phyloP scores from a whole-genome alignment of 2,113 vertebrate species.

The Alectura lathami region DNA sequence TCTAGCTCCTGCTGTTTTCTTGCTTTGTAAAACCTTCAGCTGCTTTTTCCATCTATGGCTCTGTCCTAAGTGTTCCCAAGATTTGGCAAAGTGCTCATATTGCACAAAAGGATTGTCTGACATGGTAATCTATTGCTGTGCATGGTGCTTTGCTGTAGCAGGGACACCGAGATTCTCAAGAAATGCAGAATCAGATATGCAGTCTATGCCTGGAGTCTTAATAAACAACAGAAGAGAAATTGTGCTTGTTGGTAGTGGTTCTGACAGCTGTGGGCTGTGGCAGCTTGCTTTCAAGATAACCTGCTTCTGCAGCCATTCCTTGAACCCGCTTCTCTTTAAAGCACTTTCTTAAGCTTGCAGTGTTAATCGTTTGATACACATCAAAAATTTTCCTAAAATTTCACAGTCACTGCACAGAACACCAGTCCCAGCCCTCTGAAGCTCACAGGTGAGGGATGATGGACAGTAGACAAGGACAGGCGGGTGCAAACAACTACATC shows the following conservation, averaged over 20 bases:
- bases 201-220: background rate
- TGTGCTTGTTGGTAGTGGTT: background rate
- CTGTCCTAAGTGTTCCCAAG: slow-evolving; percentile 54
- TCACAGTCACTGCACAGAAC: background rate
- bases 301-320: background rate
- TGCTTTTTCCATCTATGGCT: slow-evolving; percentile 64
- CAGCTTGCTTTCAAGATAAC: background rate
- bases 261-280: background rate
- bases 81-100: slow-evolving; percentile 53
- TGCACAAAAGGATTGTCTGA: slow-evolving; percentile 23
- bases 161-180: background rate
- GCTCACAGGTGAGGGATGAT: background rate
- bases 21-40: slow-evolving; percentile 32
- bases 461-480: background rate
- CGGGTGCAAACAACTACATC: background rate
- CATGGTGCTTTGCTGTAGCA: background rate
- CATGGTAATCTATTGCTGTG: background rate
- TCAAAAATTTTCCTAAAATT: background rate
- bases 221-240: background rate
- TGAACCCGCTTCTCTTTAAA: background rate
- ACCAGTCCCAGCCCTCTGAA: background rate
- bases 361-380: background rate
- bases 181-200: background rate
- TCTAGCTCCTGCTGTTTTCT: slow-evolving; percentile 28
- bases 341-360: background rate